Percentiles rank a stretch among this genome's conserved stretches.
Conservation (phyloP, 1,140 invertebrate species). For the Nasonia longicornis region DNA sequence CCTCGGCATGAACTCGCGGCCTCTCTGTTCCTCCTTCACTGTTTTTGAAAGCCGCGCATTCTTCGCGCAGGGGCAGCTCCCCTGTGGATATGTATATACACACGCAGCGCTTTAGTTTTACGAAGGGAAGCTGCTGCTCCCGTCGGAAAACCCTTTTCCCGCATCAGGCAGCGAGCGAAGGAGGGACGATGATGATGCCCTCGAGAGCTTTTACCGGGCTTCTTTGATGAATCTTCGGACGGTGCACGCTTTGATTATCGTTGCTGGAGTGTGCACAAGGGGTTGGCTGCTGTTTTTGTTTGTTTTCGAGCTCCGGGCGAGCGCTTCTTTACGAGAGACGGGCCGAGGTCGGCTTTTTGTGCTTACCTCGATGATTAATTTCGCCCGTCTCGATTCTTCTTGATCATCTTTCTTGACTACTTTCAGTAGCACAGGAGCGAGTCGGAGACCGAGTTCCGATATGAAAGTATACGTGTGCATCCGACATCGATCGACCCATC, state of each 20-base stretch:
- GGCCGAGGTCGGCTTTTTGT: no score
- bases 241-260: background rate
- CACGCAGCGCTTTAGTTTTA: background rate
- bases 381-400: no score
- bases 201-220: background rate
- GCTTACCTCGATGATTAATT: no score
- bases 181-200: background rate
- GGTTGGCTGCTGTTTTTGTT: background rate
- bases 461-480: no score
- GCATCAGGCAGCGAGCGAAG: no score
- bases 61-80: slow-evolving; percentile 50
- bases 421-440: no score
- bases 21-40: slow-evolving; percentile 56
- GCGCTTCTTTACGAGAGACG: background rate
- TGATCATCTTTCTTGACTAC: no score
- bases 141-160: background rate
- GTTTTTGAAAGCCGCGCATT: slow-evolving; percentile 67
- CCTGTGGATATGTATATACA: background rate
- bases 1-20: slow-evolving; percentile 45
- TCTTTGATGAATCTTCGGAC: background rate
- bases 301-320: background rate
- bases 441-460: no score
- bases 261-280: background rate
- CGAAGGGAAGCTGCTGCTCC: background rate
- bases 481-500: no score